Evolutionary conservation across 2,113 vertebrate species (phyloP), one percentile per base, ranked within the genome.

Genomic region (Erythrolamprus reginae): DNA sequence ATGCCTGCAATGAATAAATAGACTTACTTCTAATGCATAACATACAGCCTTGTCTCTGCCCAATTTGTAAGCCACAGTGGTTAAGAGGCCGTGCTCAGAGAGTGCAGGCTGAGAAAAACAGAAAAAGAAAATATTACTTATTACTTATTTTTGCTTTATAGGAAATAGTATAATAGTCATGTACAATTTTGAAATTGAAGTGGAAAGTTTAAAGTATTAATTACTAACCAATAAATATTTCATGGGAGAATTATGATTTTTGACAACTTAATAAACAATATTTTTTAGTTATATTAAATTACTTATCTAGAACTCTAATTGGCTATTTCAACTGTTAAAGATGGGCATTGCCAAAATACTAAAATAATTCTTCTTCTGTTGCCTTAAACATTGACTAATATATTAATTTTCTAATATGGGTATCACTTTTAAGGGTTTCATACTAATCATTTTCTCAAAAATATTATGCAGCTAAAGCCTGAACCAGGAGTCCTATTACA

Each of bases 11-110:
- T 77, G 55, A 84, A 89, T 13, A 88, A 33, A 88, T 77, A 33
- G 84, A 95, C 95, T 93, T 95, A 96, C 99, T 98, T 99, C 99
- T n/a, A 99, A 94, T 0, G 99, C 99, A 21, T 99, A 99, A 94
- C 89, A 98, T 65, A 94, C 97, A 1, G 98, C 98, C 88, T 97
- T 95, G 28, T 98, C 92, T 94, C 93, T 97, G 86, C 99, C 99
- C 93, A 99, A 93, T 93, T 99, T 98, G 96, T 99, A 99, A 85
- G 98, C 99, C 6, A 99, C 95, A 0, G 99, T 99, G 87, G 99
- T 99, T 92, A 99, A 94, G 91, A 99, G 98, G 84, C 99, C 99
- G 33, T 98, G 98, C 3, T 98, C 97, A 5, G 99, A 99, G 95
- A 98, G 97, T 15, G 99, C 96, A 21, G 98, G 95, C 98, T 99